Conservation (phyloP, 1,140 invertebrate species). For the Pissodes strobi region DNA sequence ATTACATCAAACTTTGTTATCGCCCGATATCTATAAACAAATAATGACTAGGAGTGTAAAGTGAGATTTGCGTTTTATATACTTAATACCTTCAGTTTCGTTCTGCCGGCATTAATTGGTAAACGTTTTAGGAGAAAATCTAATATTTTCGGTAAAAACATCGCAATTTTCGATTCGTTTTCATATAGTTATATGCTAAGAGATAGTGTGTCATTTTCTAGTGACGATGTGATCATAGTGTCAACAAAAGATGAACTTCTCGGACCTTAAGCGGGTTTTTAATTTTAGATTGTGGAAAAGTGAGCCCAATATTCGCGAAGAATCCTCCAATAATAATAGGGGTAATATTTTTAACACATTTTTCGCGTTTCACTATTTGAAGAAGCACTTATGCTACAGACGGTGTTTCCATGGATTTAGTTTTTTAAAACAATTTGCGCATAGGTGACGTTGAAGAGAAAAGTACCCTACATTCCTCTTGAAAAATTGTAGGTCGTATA, state of each 20-base stretch:
- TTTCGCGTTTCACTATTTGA: background rate
- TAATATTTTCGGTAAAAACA: too few relatives aligned
- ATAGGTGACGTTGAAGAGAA: too few relatives aligned
- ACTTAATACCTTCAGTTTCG: background rate
- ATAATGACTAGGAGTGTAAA: background rate
- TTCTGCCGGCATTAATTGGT: background rate
- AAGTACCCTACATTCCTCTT: too few relatives aligned
- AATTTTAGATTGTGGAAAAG: conserved; percentile 3
- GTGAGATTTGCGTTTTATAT: background rate
- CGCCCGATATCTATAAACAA: conserved; percentile 10
- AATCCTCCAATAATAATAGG: background rate
- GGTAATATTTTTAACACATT: background rate
- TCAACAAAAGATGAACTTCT: conserved; percentile 2
- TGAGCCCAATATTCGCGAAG: background rate
- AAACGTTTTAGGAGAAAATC: too few relatives aligned
- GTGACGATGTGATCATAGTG: background rate
- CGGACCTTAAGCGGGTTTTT: background rate
- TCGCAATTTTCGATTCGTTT: background rate
- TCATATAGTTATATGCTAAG: background rate
- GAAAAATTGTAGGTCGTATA: too few relatives aligned
- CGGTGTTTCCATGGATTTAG: too few relatives aligned
- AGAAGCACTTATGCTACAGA: background rate
- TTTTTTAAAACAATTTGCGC: too few relatives aligned
- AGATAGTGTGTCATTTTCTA: background rate
- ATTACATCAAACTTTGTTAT: conserved; percentile 9